These are phyloP conservation scores for Dipodomys stephensi DNA, from an alignment of 2,113 vertebrate genomes.

Conservation along the genomic window DNA sequence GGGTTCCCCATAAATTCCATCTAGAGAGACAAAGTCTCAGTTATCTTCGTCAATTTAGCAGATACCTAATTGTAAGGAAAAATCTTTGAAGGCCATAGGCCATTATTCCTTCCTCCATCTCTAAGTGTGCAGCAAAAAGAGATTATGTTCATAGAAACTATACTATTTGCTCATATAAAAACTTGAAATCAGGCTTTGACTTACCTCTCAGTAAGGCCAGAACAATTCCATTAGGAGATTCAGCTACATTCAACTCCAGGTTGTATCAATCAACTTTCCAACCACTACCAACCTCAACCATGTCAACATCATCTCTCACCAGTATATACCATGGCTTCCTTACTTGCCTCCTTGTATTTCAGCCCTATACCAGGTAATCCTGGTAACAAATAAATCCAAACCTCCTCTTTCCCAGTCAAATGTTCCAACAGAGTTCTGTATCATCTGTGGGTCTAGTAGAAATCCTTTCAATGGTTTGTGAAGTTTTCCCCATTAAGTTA, in stretches of 20 bases:
- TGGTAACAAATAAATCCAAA: not conserved
- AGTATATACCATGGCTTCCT: not conserved
- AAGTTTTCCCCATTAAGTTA: not conserved
- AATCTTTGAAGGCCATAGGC: not conserved
- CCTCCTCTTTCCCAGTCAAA: not conserved
- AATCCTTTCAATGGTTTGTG: not conserved
- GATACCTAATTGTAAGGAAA: not conserved
- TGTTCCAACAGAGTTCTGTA: not conserved
- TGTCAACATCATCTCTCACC: not conserved
- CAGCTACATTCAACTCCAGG: not conserved
- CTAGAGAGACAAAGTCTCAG: not conserved
- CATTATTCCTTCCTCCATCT: not conserved
- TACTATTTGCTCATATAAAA: not conserved
- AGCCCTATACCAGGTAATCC: not conserved
- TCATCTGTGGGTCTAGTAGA: not conserved
- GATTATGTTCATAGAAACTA: not conserved
- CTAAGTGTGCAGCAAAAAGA: not conserved
- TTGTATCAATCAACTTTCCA: not conserved
- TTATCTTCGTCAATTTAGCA: not conserved
- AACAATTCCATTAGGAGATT: not conserved
- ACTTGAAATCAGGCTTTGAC: not conserved
- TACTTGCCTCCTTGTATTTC: not conserved
- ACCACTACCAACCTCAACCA: not conserved
- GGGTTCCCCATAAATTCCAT: constrained; percentile 29
- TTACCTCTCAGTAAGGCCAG: not conserved